phyloP scores from a whole-genome alignment of 2,797 vertebrate species.

The Strix occidentalis region DNA sequence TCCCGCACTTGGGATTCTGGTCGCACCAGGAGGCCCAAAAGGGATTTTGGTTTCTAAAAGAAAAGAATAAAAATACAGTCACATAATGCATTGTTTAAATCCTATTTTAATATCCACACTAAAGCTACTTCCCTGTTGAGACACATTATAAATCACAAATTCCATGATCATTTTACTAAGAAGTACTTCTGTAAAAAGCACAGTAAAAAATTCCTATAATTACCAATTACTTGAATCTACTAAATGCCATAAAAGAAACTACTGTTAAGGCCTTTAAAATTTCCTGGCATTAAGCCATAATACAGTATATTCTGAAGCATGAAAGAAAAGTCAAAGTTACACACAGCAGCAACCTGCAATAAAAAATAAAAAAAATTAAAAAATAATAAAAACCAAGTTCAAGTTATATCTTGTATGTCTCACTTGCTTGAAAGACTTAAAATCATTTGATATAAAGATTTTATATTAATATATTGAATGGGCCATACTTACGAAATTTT shows the following conservation, averaged over 20 bases:
- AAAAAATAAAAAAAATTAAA: not conserved
- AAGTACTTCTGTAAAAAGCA: not conserved
- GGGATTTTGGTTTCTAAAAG: conserved; percentile 76
- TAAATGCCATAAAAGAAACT: not conserved
- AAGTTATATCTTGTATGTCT: not conserved
- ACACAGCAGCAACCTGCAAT: not conserved
- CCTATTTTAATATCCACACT: not conserved
- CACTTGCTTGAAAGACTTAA: not conserved
- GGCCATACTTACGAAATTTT: not conserved
- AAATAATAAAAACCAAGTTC: not conserved
- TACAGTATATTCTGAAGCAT: not conserved
- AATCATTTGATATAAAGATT: not conserved
- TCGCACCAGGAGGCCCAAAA: conserved; percentile 77
- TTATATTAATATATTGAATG: not conserved
- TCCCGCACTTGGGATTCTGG: conserved; percentile 75
- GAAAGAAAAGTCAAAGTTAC: not conserved
- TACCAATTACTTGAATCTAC: not conserved
- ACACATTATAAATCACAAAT: not conserved
- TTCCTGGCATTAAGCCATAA: not conserved
- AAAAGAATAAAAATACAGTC: not conserved
- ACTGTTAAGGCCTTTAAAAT: not conserved
- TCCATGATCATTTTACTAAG: not conserved
- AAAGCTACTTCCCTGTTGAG: not conserved
- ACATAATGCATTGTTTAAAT: not conserved
- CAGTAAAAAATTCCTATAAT: not conserved